Conservation (phyloP, 2,113 vertebrate species). For the Gymnocephalus cernua region DNA sequence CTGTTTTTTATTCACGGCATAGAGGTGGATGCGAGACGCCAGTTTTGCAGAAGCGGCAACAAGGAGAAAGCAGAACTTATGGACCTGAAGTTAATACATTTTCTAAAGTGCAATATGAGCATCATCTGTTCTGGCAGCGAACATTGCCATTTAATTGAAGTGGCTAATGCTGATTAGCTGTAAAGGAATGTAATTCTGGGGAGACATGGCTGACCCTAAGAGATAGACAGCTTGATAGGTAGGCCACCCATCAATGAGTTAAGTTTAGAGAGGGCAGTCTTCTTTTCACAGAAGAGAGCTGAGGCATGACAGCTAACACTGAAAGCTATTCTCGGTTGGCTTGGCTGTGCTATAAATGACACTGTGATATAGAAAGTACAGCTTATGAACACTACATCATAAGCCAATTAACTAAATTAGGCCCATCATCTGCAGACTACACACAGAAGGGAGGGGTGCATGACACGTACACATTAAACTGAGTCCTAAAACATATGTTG, state of each 20-base stretch:
- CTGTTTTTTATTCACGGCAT: background rate
- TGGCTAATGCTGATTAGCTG: background rate
- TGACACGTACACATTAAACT: background rate
- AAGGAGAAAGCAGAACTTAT: background rate
- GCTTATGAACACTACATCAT: conserved; percentile 16
- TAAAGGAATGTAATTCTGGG: background rate
- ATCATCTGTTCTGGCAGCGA: background rate
- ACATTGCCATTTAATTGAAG: background rate
- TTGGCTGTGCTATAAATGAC: conserved; percentile 17
- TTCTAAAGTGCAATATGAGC: background rate
- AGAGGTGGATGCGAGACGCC: too few relatives aligned
- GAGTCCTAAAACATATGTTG: conserved; percentile 3
- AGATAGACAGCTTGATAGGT: conserved; percentile 35
- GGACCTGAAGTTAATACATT: background rate
- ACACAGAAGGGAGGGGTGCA: background rate
- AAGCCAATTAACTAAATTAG: conserved; percentile 34
- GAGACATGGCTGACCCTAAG: conserved; percentile 2
- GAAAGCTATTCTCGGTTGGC: conserved; percentile 3
- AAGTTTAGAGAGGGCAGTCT: background rate
- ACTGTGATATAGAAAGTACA: conserved; percentile 1
- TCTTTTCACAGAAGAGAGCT: conserved; percentile 24
- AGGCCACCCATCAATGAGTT: conserved; percentile 7
- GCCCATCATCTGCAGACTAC: background rate
- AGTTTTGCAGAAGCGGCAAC: background rate
- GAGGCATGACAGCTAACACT: conserved; percentile 26